Evolutionary conservation across 2,797 vertebrate species (phyloP).

Genomic region (Streptopelia turtur): DNA sequence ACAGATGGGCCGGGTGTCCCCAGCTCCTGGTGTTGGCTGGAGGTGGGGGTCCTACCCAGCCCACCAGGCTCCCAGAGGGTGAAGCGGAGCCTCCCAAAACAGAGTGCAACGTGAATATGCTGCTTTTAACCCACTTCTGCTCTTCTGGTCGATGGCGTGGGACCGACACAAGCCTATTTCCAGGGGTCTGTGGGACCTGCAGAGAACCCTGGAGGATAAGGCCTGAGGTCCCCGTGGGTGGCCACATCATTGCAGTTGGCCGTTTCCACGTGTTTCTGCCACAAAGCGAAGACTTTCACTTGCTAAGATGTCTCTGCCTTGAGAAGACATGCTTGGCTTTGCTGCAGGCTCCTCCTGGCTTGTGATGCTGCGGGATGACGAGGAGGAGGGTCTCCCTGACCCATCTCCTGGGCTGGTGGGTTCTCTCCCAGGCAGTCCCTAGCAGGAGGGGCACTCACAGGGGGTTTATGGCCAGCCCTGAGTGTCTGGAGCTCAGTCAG

Average conservation of each 20-base stretch:
- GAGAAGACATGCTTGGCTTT: neutral
- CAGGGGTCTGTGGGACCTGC: neutral
- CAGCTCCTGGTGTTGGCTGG: neutral
- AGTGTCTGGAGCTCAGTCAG: slow-evolving; percentile 17
- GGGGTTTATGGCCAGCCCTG: neutral
- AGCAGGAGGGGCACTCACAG: neutral
- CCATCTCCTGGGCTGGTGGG: neutral
- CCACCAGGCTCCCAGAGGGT: neutral
- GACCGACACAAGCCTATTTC: neutral
- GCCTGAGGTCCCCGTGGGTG: neutral
- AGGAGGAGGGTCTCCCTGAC: neutral
- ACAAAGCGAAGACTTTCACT: neutral
- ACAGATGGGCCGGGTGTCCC: neutral
- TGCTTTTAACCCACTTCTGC: neutral
- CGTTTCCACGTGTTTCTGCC: neutral
- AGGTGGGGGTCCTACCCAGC: neutral
- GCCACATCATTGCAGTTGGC: rapidly evolving
- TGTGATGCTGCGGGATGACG: neutral
- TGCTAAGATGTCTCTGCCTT: neutral
- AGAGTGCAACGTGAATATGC: rapidly evolving
- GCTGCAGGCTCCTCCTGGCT: neutral
- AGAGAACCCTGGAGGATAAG: neutral
- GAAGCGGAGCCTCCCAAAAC: neutral
- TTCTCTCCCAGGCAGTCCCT: neutral
- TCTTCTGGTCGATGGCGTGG: rapidly evolving